Conservation (phyloP, 64 coral and sea anemone species). For the Dendronephthya gigantea region DNA sequence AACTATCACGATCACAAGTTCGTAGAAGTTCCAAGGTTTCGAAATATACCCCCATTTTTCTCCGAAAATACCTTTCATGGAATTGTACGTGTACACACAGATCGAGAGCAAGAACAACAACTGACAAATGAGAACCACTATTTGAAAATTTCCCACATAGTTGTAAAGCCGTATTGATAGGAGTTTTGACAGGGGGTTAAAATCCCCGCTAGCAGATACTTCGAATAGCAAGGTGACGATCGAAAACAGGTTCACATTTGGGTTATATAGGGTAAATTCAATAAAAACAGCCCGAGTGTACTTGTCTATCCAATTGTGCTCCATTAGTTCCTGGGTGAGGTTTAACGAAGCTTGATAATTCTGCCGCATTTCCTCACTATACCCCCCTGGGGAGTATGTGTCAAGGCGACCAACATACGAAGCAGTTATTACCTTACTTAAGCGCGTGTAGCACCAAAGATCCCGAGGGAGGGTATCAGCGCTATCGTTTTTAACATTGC, state of each 20-base stretch:
- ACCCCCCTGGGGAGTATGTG: conserved; percentile 87
- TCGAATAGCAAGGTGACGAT: conserved; percentile 61
- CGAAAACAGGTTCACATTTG: conserved; percentile 73
- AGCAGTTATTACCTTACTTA: conserved; percentile 42
- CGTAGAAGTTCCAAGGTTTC: conserved; percentile 52
- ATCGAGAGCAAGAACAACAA: conserved; percentile 56
- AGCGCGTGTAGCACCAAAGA: conserved; percentile 49
- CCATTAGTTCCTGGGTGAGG: conserved; percentile 31
- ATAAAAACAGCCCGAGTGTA: conserved; percentile 56
- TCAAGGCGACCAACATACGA: conserved; percentile 42
- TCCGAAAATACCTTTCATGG: conserved; percentile 45
- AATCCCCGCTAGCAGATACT: conserved; percentile 45
- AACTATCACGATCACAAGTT: conserved; percentile 38
- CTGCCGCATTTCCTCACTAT: conserved; percentile 50
- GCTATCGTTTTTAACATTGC: not conserved
- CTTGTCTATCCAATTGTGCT: conserved; percentile 56
- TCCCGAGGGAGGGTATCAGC: not conserved
- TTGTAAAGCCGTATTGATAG: conserved; percentile 63
- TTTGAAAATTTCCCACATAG: conserved; percentile 82
- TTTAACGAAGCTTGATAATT: conserved; percentile 56
- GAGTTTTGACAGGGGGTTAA: conserved; percentile 37
- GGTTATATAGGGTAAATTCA: conserved; percentile 78
- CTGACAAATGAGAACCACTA: conserved; percentile 68
- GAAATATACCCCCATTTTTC: conserved; percentile 37
- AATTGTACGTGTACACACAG: conserved; percentile 63